Evolutionary conservation across 2,113 vertebrate species (phyloP).

Genomic region (Taurulus bubalis): DNA sequence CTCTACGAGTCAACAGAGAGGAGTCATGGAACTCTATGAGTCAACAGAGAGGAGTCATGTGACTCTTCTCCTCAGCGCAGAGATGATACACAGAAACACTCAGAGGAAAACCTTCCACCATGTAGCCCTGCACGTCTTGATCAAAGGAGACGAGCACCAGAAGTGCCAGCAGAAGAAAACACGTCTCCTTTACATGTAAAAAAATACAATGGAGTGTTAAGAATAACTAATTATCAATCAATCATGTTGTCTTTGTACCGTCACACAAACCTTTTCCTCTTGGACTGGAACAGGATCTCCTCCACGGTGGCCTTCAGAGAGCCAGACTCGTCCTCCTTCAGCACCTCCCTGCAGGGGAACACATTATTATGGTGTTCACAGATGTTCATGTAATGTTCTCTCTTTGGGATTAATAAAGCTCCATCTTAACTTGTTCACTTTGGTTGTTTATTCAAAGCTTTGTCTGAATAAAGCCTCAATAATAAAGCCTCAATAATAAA

Average conservation of each 20-base stretch:
- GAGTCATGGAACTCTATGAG: no score
- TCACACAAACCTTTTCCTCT: conserved; percentile 86
- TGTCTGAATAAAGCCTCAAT: neutral
- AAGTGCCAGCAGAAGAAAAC: no score
- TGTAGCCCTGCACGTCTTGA: neutral
- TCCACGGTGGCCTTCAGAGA: conserved; percentile 96
- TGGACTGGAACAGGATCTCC: conserved; percentile 95
- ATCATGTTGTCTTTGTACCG: neutral
- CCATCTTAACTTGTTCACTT: neutral
- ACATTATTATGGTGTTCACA: neutral
- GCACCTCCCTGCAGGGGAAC: conserved; percentile 88
- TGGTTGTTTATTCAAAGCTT: neutral
- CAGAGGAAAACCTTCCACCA: neutral
- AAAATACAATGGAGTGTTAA: neutral
- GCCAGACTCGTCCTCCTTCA: conserved; percentile 97
- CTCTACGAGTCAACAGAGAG: no score
- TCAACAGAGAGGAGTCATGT: no score
- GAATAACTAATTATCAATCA: neutral
- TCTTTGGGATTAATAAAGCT: neutral
- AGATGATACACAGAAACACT: neutral
- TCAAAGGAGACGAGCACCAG: no score
- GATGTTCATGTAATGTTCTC: neutral
- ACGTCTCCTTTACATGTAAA: neutral
- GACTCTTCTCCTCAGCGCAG: no score
- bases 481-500: no score